Evolutionary conservation across 2,888 invertebrate species (phyloP), one percentile per base, ranked within the genome.

Genomic region (Abrostola triplasia): DNA sequence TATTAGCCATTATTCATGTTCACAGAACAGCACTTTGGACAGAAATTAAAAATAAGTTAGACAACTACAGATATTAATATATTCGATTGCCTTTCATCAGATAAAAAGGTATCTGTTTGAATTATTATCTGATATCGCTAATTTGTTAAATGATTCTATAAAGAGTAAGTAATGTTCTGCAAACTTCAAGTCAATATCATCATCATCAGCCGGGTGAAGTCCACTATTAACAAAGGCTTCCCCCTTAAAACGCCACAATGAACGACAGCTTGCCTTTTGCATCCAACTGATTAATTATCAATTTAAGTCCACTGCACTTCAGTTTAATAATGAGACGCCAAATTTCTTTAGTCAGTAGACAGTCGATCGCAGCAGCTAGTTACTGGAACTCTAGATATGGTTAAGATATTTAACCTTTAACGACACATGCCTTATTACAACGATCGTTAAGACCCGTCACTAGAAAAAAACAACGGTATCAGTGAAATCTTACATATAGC

Each of bases 381-480:
- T 76, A 70, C 58, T 58, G 57, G 8, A 53, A 53, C 42, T 61
- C 55, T 48, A 55, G 51, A 50, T 65, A 69, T 73, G 59, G 75
- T 61, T 12, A 77, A 69, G 65, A 58, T 62, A 73, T 73, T 77
- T 73, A 73, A 75, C 75, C 77, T 75, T 75, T 75, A 77, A 35
- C 61, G 63, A 77, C 77, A 75, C 75, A 72, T 76, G 72, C 76
- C 65, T 60, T 60, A 55, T 64, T 72, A 72, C 76, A 70, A 63
- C 67, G 76, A 61, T 67, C 72, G 73, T 76, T 73, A 73, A 60
- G 64, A 51, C 59, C 70, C 48, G 37, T 67, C 59, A 36, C 59
- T 59, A 59, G 63, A 41, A 64, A 66, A 58, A 54, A 62, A 59
- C 41, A 36, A 13, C 40, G 49, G 68, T 75, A 75, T 77, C 77